Base-by-base conservation (phyloP, 2,888 invertebrate species). In the Machimus rusticus region DNA sequence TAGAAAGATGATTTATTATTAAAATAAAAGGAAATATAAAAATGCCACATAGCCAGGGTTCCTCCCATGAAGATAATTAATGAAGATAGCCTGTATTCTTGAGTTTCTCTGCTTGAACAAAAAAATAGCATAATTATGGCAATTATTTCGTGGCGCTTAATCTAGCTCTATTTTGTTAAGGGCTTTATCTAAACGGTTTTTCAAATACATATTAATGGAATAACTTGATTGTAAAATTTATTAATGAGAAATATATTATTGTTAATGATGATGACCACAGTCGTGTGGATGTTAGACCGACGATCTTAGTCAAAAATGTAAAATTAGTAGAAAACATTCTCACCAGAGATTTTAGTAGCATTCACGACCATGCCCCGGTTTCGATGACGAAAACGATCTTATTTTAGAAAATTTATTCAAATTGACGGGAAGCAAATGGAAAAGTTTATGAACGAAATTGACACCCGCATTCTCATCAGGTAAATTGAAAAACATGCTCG, bases 391-490 rank as follows among this genome's bases (percentile, higher is more conserved):
- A 85, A 92, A 93, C 19, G 95, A 95, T 91, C 95, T 94, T 0
- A 89, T 95, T 51, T 94, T 95, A 8, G 94, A 93, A 0, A 94
- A 95, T 91, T 91, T 96, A 5, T 95, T 95, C 89, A 93, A 94
- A 87, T 90, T 94, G 74, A 93, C 93, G 78, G 95, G 94, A 0
- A 92, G 5, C 55, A 93, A 94, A 82, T 96, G 96, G 96, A 95
- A 94, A 90, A 93, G 92, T 79, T 91, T 96, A 37, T 93, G 96
- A 19, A 89, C 93, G 0, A 95, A 95, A 89, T 91, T 96, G 90
- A 94, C 95, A 0, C 95, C 96, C 0, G 94, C 95, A 0, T 96
- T 96, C 90, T 94, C 96, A 0, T 94, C 95, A 0, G 95, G 94
- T 6, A 96, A 95, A 91, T 91, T 96, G 79, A 96, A 95, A 91